Evolutionary conservation across 2,113 vertebrate genomes (phyloP), one percentile per base, ranked within the genome.

Genomic region (Columbina picui): DNA sequence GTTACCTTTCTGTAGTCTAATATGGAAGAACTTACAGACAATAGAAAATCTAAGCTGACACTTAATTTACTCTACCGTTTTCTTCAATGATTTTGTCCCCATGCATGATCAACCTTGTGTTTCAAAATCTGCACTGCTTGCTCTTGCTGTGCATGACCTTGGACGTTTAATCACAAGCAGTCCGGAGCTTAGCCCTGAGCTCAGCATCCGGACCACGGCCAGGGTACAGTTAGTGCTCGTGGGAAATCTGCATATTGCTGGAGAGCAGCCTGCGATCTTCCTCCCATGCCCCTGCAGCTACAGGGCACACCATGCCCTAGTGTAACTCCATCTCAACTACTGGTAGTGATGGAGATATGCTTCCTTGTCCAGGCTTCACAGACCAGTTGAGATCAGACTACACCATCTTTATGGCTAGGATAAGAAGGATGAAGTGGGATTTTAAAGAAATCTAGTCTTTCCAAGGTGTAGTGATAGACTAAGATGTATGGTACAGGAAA

Each of bases 31-130:
- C n/a, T 17, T n/a, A 13, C 14, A 59, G n/a, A n/a, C 14, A 56
- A 77, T 0, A 17, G 16, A 61, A 52, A 64, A 21, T 22, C n/a
- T n/a, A n/a, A n/a, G 39, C 26, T 63, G 41, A 74, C 6, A 14
- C 6, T 52, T 57, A n/a, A 77, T 39, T 89, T 61, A n/a, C 7
- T 21, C 21, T 10, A 5, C 30, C 25, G 4, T 47, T 71, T 60
- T 16, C 43, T 74, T 41, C 12, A 3, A 14, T 34, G 38, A 34
- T 59, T 65, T 86, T 57, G 27, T 50, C 47, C 32, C 34, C 6
- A 0, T 2, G 2, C 36, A 12, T 5, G 25, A 81, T 25, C 38
- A 55, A 2, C 0, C 0, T 2, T 7, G 18, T 10, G 2, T 69
- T 90, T 80, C 61, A 65, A 84, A 65, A 74, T 7, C 60, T 41